Conservation (phyloP, 2,113 vertebrate species). For the Pseudopodoces humilis region DNA sequence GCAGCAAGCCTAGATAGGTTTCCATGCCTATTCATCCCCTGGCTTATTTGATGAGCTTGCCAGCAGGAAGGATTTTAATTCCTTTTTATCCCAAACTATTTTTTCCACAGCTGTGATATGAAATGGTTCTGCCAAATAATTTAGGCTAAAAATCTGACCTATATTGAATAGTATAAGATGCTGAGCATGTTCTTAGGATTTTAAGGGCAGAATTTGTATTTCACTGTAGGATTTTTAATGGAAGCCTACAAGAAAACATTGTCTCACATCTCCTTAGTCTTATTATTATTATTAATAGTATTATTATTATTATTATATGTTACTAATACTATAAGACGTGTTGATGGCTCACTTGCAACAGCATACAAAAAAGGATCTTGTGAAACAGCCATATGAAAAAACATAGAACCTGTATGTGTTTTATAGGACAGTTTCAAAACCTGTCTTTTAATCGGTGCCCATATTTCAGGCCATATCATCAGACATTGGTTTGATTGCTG, state of each 20-base stretch:
- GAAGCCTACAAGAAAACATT: neutral
- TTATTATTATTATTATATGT: neutral
- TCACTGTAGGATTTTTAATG: neutral
- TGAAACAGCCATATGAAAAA: neutral
- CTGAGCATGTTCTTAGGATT: neutral
- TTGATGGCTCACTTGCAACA: neutral
- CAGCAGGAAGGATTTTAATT: slow-evolving; percentile 40
- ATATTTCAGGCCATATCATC: neutral
- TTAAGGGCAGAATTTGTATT: neutral
- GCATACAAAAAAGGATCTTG: neutral
- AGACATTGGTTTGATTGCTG: neutral
- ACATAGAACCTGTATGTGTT: neutral
- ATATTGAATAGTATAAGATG: neutral
- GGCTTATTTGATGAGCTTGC: neutral
- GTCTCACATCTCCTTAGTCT: neutral
- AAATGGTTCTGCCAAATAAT: slow-evolving; percentile 1
- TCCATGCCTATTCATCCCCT: neutral
- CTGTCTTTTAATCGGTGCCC: neutral
- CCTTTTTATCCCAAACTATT: slow-evolving; percentile 36
- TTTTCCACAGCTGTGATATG: neutral
- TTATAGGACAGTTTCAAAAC: neutral
- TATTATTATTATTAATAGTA: neutral
- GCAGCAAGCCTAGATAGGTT: neutral
- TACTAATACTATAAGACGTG: neutral
- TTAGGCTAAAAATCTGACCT: slow-evolving; percentile 28